Evolutionary conservation across 2,888 invertebrate genomes (phyloP), one percentile per base, ranked within the genome.

Genomic region (Spisula subtruncata): DNA sequence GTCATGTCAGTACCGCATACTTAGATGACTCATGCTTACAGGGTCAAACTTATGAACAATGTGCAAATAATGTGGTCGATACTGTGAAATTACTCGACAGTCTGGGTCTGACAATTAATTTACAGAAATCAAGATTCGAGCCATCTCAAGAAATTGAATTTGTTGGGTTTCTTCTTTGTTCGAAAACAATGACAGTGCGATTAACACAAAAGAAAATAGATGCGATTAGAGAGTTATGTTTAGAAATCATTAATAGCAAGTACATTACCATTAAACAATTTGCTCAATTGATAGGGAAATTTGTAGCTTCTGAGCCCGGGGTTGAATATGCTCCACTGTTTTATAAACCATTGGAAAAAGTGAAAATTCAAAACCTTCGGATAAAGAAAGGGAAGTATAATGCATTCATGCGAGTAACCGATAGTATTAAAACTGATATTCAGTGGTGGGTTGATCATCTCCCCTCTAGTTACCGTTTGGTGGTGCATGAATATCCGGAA

Each of bases 291-390:
- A 90, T 92, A 16, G 92, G 91, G 20, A 90, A 89, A 84, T 14
- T 93, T 71, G 89, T 93, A 41, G 41, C 41, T 5, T 2, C 41
- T 41, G 8, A 5, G 8, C 41, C 41, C 4, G 93, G 89, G 0
- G 89, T 91, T 20, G 83, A 87, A 83, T 91, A 90, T 91, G 93
- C 91, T 14, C 89, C 85, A 12, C 56, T 93, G 16, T 85, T 86
- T 75, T 90, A 89, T 25, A 91, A 92, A 81, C 83, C 85, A 20
- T 79, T 93, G 56, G 92, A 93, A 83, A 87, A 85, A 66, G 71
- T 89, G 2, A 93, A 90, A 91, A 87, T 85, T 29, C 14, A 66
- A 81, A 79, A 86, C 1, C 80, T 93, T n/a, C 86, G 87, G 79
- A 25, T n/a, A 14, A 2, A 80, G 12, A 0, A 14, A 6, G 82